These are phyloP conservation scores for Ptyas mucosa DNA, from an alignment of 2,113 vertebrate genomes.

Conservation along the genomic window DNA sequence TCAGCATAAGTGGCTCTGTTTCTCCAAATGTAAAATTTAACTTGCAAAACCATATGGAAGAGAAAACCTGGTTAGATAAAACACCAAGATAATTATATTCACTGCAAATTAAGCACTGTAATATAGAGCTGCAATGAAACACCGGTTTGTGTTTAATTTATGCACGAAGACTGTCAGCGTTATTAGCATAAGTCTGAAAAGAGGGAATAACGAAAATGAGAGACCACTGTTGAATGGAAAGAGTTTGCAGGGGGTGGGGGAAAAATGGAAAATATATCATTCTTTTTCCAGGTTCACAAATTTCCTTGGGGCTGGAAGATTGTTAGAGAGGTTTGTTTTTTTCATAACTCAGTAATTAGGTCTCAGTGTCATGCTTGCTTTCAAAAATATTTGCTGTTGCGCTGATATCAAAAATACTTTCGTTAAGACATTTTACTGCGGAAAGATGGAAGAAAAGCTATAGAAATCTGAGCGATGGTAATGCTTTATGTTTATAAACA, in stretches of 20 bases:
- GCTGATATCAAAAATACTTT: not conserved
- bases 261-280: not conserved
- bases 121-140: not conserved
- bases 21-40: not conserved
- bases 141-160: not conserved
- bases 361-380: not conserved
- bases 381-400: not conserved
- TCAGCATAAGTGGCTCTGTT: not conserved
- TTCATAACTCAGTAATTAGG: not conserved
- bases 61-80: not conserved
- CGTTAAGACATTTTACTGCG: not conserved
- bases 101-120: not conserved
- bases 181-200: not conserved
- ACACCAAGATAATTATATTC: not conserved
- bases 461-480: not conserved
- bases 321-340: not conserved
- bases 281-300: not conserved
- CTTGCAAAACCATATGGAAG: not conserved
- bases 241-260: not conserved
- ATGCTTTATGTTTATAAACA: not conserved
- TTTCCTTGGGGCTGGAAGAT: not conserved
- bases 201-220: not conserved
- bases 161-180: not conserved
- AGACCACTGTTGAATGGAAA: not conserved
- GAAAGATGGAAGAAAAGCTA: not conserved